Base-by-base conservation (phyloP, 1,140 invertebrate species). In the Euura saliciscinereae region DNA sequence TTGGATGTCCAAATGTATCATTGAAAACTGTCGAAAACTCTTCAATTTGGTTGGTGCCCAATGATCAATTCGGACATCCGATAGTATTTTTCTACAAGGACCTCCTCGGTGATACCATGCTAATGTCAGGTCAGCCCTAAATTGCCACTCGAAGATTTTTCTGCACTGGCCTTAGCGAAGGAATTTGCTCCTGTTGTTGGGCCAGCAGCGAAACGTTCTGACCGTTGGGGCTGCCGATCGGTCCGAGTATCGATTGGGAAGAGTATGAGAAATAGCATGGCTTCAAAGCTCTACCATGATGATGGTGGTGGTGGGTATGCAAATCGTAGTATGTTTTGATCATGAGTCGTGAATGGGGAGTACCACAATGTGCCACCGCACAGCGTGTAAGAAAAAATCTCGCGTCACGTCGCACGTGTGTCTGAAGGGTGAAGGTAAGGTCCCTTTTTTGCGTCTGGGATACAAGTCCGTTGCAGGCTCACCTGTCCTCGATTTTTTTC, bases 271-370 rank as follows among this genome's bases (percentile, higher is more conserved):
- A 28, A 28, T 28, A 28, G 28, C 28, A 28, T 28, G 28, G 28
- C 28, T 28, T 28, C 28, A 28, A 28, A 28, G 0, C 28, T 28
- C 28, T 28, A 0, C 28, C 66, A 78, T 79, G 77, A 79, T 79
- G 75, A 78, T 28, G 45, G 71, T 76, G 43, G 13, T 3, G 51
- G 51, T 59, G 3, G 51, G 51, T 59, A 59, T 59, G 51, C 51
- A 59, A 59, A 59, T 59, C 51, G 51, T 59, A 7, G 46, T 51
- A 59, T n/a, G 51, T 59, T 59, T 59, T n/a, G 8, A 59, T 8
- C 51, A 59, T 59, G 13, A n/a, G 3, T 59, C 13, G 13, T 59
- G 13, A 59, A n/a, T 11, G 51, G 51, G 51, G 51, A 59, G 13
- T 11, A 59, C 28, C 28, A 28, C 28, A 28, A 59, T 8, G 10